Evolutionary conservation across 2,797 vertebrate species (phyloP).

Genomic region (Leptodactylus fallax): DNA sequence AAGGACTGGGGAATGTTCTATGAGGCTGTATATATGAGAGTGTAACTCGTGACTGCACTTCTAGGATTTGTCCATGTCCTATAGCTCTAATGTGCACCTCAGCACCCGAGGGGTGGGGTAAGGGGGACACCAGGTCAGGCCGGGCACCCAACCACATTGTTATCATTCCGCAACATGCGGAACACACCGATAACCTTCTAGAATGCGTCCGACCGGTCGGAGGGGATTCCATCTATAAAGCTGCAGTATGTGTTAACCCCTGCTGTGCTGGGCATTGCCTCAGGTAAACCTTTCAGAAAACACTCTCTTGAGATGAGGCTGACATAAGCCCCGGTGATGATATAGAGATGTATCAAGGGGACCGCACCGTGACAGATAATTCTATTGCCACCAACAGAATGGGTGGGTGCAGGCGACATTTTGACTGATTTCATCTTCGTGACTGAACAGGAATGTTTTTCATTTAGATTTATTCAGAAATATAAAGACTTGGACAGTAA

Average conservation of each 20-base stretch:
- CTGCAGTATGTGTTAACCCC: neutral
- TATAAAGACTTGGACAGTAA: neutral
- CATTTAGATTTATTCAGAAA: neutral
- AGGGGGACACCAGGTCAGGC: neutral
- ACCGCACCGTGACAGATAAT: neutral
- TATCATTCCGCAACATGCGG: neutral
- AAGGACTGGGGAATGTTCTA: neutral
- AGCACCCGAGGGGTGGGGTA: neutral
- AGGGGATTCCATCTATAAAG: constrained; percentile 26
- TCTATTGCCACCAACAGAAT: no score
- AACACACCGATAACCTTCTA: neutral
- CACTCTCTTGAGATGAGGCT: neutral
- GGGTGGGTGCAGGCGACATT: neutral
- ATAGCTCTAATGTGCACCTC: neutral
- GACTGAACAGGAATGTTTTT: neutral
- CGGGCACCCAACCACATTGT: constrained; percentile 30
- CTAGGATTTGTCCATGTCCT: neutral
- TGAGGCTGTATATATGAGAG: neutral
- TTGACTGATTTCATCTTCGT: neutral
- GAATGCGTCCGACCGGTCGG: constrained; percentile 29
- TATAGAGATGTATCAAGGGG: neutral
- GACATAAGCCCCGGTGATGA: neutral
- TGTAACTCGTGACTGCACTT: neutral
- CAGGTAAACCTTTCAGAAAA: neutral
- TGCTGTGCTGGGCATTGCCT: neutral